phyloP scores from a whole-genome alignment of 1,140 invertebrate genomes.

The Drosophila gunungcola region DNA sequence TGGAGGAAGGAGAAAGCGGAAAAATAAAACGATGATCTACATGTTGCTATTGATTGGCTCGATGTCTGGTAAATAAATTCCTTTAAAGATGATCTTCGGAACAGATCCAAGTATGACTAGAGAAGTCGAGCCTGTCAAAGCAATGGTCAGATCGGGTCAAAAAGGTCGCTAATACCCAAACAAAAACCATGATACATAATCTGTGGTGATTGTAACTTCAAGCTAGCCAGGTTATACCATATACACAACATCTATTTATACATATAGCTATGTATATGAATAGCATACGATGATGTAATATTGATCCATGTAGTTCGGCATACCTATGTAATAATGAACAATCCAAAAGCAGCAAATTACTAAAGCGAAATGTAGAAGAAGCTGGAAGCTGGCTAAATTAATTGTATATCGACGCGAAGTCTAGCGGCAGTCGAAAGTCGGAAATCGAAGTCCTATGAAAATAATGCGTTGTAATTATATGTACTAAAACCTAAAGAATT shows the following conservation, averaged over 20 bases:
- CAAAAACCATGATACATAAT: constrained; percentile 19
- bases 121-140: not conserved
- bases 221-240: constrained; percentile 62
- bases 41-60: not conserved
- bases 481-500: constrained; percentile 51
- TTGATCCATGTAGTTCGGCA: constrained; percentile 44
- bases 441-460: constrained; percentile 65
- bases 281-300: constrained; percentile 43
- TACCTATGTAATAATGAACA: not conserved
- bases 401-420: constrained; percentile 37
- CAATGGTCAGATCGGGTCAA: not conserved
- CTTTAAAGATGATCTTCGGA: not conserved
- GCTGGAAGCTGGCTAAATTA: not conserved
- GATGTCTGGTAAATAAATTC: not conserved
- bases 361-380: constrained; percentile 15
- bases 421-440: constrained; percentile 16
- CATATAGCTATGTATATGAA: constrained; percentile 62
- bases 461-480: constrained; percentile 55
- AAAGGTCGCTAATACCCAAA: not conserved
- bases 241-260: constrained; percentile 57
- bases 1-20: not conserved
- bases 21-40: constrained; percentile 1
- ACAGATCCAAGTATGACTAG: not conserved
- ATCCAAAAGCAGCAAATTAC: constrained; percentile 12
- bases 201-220: constrained; percentile 36